Percentiles rank a stretch among this genome's conserved stretches.
Evolutionary conservation across 2,888 invertebrate genomes (phyloP).

Genomic region (Sphaerophoria rueppellii): DNA sequence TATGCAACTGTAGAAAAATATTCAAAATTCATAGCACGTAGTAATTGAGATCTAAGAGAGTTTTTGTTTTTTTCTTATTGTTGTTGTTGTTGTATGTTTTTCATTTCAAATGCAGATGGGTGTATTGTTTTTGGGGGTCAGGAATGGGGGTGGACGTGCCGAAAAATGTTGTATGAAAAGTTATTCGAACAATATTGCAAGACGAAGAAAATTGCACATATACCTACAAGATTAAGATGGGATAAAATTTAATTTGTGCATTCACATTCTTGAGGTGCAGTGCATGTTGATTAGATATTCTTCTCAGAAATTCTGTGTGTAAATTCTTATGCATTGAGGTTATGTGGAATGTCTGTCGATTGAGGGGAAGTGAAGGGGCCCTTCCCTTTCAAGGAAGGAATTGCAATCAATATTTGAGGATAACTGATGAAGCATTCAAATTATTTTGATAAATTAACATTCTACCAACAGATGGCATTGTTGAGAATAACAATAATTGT

Average conservation of each 20-base stretch:
- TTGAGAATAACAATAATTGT: too few relatives aligned
- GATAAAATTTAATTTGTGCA: slow-evolving; percentile 57
- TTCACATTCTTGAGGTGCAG: slow-evolving; percentile 35
- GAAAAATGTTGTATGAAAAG: slow-evolving; percentile 35
- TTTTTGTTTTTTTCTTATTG: slow-evolving; percentile 49
- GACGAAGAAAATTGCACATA: background rate
- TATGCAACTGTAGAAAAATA: slow-evolving; percentile 52
- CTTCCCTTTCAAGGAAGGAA: too few relatives aligned
- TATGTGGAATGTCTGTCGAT: background rate
- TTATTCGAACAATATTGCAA: slow-evolving; percentile 33
- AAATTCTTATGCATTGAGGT: background rate
- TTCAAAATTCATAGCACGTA: slow-evolving; percentile 66
- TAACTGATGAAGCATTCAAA: background rate
- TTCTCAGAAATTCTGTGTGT: background rate
- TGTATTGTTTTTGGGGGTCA: slow-evolving; percentile 47
- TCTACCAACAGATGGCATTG: background rate
- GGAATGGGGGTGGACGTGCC: slow-evolving; percentile 18
- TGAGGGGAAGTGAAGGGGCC: too few relatives aligned
- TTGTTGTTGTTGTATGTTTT: slow-evolving; percentile 23
- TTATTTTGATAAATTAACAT: background rate
- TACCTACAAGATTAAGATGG: slow-evolving; percentile 8
- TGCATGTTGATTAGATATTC: slow-evolving; percentile 44
- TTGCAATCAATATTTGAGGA: too few relatives aligned
- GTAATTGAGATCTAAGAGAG: slow-evolving; percentile 71
- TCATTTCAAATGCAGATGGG: slow-evolving; percentile 6